phyloP scores from a whole-genome alignment of 2,888 invertebrate species.

The Apodemia hepburni region DNA sequence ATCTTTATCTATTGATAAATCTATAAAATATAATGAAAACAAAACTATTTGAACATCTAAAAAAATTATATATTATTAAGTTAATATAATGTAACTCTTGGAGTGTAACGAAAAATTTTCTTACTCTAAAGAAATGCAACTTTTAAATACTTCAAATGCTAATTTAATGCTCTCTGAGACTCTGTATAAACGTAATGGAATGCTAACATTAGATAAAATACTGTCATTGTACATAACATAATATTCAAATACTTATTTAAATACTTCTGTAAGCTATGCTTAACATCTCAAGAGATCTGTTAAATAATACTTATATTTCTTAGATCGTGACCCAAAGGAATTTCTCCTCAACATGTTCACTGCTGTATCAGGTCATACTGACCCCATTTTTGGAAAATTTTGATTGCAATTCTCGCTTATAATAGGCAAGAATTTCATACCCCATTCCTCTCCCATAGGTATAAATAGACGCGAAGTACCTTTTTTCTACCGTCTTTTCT shows the following conservation, averaged over 20 bases:
- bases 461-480: not conserved
- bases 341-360: not conserved
- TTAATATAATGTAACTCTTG: not conserved
- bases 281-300: constrained; percentile 1
- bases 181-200: constrained; percentile 3
- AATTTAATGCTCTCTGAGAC: not conserved
- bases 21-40: not conserved
- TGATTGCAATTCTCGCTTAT: not conserved
- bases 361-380: not conserved
- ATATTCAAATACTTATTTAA: not conserved
- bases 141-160: not conserved
- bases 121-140: not conserved
- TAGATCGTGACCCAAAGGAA: not conserved
- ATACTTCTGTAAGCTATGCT: not conserved
- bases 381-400: not conserved
- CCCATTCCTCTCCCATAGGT: not conserved
- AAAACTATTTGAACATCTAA: not conserved
- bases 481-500: too few species aligned
- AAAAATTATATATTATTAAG: not conserved
- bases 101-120: too few species aligned
- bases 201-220: constrained; percentile 1
- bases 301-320: constrained; percentile 4
- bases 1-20: not conserved
- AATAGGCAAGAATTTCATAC: not conserved
- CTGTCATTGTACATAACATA: not conserved